Evolutionary conservation across 1,140 invertebrate species (phyloP).

Genomic region (Ceratina calcarata): DNA sequence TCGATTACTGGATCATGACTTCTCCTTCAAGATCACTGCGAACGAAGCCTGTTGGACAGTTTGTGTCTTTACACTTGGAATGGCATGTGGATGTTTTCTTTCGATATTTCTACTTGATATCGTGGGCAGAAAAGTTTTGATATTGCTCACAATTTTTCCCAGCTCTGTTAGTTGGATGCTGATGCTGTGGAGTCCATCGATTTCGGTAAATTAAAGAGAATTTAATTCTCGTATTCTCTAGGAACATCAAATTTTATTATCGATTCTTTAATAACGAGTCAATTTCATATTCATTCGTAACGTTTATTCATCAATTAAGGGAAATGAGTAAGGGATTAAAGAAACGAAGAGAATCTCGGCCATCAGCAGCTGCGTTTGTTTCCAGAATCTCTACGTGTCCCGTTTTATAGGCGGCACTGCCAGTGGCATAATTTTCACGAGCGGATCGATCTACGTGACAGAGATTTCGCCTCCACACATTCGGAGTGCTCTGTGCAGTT

Average conservation of each 20-base stretch:
- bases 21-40: neutral
- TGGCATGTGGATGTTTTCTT: neutral
- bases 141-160: neutral
- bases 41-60: neutral
- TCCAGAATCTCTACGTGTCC: slow-evolving; percentile 54
- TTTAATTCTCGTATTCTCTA: neutral
- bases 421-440: slow-evolving; percentile 83
- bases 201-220: neutral
- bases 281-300: neutral
- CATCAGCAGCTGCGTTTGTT: neutral
- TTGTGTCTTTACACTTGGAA: neutral
- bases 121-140: slow-evolving; percentile 10
- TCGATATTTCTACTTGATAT: slow-evolving; percentile 8
- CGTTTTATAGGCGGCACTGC: slow-evolving; percentile 82
- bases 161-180: neutral
- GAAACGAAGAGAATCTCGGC: no score
- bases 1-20: neutral
- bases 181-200: neutral
- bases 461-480: slow-evolving; percentile 83
- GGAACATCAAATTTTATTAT: no score
- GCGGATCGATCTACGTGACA: slow-evolving; percentile 83
- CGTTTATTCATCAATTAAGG: neutral
- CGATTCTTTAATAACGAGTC: no score
- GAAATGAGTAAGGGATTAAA: no score
- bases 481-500: slow-evolving; percentile 83